Percentiles rank a stretch among this genome's conserved stretches.
Evolutionary conservation across 2,113 vertebrate genomes (phyloP).

Genomic region (Seriola rivoliana): DNA sequence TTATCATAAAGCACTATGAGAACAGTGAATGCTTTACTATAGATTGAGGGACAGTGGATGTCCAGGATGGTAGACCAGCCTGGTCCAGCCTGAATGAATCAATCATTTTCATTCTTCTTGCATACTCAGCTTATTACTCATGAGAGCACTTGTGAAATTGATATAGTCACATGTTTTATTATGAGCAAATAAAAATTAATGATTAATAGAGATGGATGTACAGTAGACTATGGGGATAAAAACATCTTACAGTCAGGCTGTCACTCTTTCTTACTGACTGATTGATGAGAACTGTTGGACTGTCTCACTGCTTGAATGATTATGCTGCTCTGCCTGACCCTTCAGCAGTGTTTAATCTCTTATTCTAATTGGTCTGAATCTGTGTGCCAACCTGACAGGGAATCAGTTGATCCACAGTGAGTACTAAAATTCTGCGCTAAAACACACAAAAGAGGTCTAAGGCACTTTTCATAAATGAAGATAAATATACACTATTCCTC

Average conservation of each 20-base stretch:
- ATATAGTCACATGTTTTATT: constrained; percentile 39
- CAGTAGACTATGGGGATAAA: neutral
- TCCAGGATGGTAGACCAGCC: neutral
- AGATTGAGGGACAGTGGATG: neutral
- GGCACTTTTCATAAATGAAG: constrained; percentile 9
- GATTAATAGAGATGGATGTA: constrained; percentile 26
- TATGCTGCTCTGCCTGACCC: constrained; percentile 54
- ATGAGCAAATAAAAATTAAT: constrained; percentile 42
- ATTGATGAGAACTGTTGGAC: constrained; percentile 44
- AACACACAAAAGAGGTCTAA: constrained; percentile 4
- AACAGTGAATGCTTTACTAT: neutral
- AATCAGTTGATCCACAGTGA: constrained; percentile 56
- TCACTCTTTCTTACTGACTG: constrained; percentile 44
- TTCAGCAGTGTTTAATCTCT: constrained; percentile 72
- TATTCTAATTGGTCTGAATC: constrained; percentile 68
- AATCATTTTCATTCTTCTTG: constrained; percentile 29
- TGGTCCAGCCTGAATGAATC: constrained; percentile 6
- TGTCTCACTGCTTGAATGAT: constrained; percentile 48
- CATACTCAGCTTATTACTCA: constrained; percentile 28
- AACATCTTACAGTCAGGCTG: constrained; percentile 21
- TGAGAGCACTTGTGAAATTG: constrained; percentile 49
- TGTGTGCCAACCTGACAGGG: constrained; percentile 57
- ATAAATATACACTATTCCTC: neutral
- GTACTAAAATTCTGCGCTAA: constrained; percentile 9
- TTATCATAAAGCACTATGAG: neutral